phyloP scores from a whole-genome alignment of 2,797 vertebrate genomes.

The Rhabdophis nuchalis region DNA sequence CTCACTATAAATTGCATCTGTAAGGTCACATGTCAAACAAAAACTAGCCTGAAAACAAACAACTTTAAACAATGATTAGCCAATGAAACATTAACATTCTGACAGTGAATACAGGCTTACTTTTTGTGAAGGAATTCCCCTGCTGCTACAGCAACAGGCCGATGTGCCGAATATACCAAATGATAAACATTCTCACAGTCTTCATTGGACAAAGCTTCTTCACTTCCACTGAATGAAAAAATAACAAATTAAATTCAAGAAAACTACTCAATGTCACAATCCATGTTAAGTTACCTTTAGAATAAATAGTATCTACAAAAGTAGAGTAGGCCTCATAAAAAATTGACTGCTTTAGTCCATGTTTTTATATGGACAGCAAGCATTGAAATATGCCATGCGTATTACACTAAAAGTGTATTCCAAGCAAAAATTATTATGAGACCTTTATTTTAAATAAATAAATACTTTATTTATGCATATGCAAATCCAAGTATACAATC shows the following conservation, averaged over 20 bases:
- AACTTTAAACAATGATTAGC: background rate
- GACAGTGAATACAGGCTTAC: slow-evolving; percentile 68
- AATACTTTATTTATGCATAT: background rate
- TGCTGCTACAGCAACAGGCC: slow-evolving; percentile 93
- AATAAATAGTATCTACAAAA: background rate
- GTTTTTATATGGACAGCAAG: background rate
- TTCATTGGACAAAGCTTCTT: slow-evolving; percentile 94
- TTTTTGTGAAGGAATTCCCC: slow-evolving; percentile 96
- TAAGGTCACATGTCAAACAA: background rate
- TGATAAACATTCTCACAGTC: slow-evolving; percentile 98
- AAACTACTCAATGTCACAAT: background rate
- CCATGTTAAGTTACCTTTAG: background rate
- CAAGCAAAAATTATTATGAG: background rate
- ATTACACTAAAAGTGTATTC: background rate
- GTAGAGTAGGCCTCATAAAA: background rate
- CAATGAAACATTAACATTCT: background rate
- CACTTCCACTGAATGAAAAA: slow-evolving; percentile 84
- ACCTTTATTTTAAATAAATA: too few relatives aligned
- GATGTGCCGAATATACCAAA: slow-evolving; percentile 92
- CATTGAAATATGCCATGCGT: background rate
- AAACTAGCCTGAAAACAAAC: background rate
- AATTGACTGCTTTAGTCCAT: background rate
- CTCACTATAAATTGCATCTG: background rate
- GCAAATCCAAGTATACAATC: background rate
- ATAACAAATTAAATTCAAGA: slow-evolving; percentile 38